Evolutionary conservation across 2,797 vertebrate species (phyloP).

Genomic region (Loriculus beryllinus): DNA sequence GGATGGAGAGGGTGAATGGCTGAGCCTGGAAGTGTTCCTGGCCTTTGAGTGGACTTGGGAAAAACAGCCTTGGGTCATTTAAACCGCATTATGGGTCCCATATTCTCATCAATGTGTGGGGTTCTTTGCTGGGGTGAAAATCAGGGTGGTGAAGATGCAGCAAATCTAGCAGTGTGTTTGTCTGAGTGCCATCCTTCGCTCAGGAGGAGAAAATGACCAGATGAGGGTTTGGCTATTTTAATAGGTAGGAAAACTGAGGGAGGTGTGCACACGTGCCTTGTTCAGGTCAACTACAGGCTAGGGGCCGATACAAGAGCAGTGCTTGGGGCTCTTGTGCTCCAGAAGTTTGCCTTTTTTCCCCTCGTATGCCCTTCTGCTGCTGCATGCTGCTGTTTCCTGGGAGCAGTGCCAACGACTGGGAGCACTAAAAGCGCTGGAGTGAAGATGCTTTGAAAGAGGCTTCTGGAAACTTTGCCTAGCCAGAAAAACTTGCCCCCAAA

Average conservation of each 20-base stretch:
- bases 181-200: background rate
- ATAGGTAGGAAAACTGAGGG: background rate
- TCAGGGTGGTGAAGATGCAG: background rate
- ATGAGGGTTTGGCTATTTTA: background rate
- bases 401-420: slow-evolving; percentile 41
- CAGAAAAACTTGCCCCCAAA: slow-evolving; percentile 26
- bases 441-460: slow-evolving; percentile 31
- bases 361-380: background rate
- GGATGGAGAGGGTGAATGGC: background rate
- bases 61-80: slow-evolving; percentile 42
- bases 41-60: slow-evolving; percentile 42
- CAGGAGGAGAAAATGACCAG: background rate
- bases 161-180: background rate
- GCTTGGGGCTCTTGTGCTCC: background rate
- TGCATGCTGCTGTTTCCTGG: slow-evolving; percentile 15
- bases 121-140: background rate
- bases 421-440: slow-evolving; percentile 20
- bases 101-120: background rate
- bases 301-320: background rate
- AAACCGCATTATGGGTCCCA: background rate
- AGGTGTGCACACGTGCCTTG: background rate
- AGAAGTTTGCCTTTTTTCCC: background rate
- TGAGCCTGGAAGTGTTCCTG: slow-evolving; percentile 39
- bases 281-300: background rate
- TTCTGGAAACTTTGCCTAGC: slow-evolving; percentile 39